Percentiles rank a stretch among this genome's conserved stretches.
These are phyloP conservation scores for Botrylloides violaceus DNA, from an alignment of 23 tunicate species.

Conservation along the genomic window DNA sequence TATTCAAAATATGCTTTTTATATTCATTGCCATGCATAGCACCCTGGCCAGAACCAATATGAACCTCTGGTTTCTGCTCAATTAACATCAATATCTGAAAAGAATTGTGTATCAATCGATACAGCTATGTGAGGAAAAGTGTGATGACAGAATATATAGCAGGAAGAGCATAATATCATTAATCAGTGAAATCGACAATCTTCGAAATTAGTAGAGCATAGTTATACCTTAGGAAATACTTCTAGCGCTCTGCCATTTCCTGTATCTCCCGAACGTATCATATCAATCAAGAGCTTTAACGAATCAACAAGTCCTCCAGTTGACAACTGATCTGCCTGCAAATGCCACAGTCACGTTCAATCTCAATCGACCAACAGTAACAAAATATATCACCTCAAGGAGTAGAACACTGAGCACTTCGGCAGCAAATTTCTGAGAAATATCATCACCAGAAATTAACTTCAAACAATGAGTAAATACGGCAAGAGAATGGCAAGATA, in stretches of 20 bases:
- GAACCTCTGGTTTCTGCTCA: conserved; percentile 17
- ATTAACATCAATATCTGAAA: not conserved
- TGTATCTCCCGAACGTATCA: conserved; percentile 21
- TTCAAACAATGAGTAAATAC: conserved; percentile 17
- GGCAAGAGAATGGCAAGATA: not conserved
- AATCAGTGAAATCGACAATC: not conserved
- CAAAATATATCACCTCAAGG: not conserved
- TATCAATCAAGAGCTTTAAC: conserved; percentile 15
- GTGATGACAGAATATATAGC: not conserved
- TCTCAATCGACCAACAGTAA: not conserved
- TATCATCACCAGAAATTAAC: conserved; percentile 1
- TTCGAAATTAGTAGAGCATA: not conserved
- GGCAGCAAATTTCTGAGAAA: conserved; percentile 3
- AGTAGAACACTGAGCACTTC: conserved; percentile 6
- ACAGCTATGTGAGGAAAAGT: too few species aligned
- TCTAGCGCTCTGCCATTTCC: conserved; percentile 38
- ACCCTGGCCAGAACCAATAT: conserved; percentile 21
- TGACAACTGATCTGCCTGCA: conserved; percentile 10
- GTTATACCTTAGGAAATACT: conserved; percentile 38
- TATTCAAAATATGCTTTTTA: conserved; percentile 23
- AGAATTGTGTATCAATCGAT: not conserved
- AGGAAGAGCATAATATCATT: not conserved
- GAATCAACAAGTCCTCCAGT: conserved; percentile 36
- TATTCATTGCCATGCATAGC: conserved; percentile 39
- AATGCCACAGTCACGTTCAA: not conserved